Evolutionary conservation across 2,797 vertebrate genomes (phyloP).

Genomic region (Pseudotriccus pelzelni): DNA sequence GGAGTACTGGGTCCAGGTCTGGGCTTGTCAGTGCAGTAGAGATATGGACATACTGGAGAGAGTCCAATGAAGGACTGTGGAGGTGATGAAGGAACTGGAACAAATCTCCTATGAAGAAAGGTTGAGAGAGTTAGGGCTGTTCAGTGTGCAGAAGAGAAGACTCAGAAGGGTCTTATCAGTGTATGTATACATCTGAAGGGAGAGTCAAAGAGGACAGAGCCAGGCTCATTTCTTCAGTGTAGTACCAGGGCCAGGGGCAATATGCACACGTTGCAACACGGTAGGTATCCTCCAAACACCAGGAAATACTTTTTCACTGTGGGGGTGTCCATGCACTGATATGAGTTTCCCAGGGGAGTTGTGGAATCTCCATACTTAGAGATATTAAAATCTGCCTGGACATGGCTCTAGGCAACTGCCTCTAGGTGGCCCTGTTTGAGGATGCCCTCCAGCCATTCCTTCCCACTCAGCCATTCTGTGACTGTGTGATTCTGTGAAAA

Average conservation of each 20-base stretch:
- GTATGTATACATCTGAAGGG: not conserved
- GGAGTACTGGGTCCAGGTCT: not conserved
- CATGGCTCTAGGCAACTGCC: not conserved
- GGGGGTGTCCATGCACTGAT: not conserved
- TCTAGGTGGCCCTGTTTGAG: not conserved
- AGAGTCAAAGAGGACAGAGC: not conserved
- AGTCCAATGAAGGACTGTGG: not conserved
- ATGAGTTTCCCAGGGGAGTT: not conserved
- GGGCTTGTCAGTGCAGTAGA: not conserved
- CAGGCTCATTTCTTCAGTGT: not conserved
- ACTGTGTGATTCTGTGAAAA: not conserved
- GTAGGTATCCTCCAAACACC: not conserved
- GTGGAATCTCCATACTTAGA: not conserved
- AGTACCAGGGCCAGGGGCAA: not conserved
- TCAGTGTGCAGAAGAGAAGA: not conserved
- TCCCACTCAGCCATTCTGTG: not conserved
- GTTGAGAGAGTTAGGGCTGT: not conserved
- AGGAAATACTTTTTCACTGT: not conserved
- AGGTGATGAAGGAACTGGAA: not conserved
- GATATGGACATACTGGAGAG: not conserved
- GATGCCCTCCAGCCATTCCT: not conserved
- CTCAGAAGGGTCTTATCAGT: not conserved
- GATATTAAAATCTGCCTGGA: not conserved
- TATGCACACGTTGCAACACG: not conserved
- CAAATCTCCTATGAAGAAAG: not conserved